These are phyloP conservation scores for Nomada goodeniana DNA, from an alignment of 2,888 invertebrate genomes.

Conservation along the genomic window DNA sequence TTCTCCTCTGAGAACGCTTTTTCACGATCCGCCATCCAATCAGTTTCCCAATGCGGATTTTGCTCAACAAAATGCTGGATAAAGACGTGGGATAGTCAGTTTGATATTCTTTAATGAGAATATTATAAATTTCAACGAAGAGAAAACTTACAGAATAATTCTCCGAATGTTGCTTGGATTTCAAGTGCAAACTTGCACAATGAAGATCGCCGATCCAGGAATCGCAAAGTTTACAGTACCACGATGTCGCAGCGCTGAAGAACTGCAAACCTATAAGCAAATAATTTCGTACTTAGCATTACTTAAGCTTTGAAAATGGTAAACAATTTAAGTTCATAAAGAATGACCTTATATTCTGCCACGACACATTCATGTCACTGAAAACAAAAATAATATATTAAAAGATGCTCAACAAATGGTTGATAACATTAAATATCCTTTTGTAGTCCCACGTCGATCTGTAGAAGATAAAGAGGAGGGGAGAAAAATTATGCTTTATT, in stretches of 20 bases:
- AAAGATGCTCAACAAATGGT: slow-evolving; percentile 68
- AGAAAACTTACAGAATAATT: slow-evolving; percentile 90
- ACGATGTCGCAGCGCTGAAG: slow-evolving; percentile 93
- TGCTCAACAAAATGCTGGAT: slow-evolving; percentile 91
- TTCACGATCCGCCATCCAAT: slow-evolving; percentile 93
- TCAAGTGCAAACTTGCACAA: slow-evolving; percentile 94
- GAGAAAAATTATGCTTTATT: slow-evolving; percentile 66
- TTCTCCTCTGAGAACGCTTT: slow-evolving; percentile 86
- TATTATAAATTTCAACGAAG: background rate
- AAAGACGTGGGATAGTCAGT: background rate
- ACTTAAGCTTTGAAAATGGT: slow-evolving; percentile 72
- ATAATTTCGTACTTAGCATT: slow-evolving; percentile 72
- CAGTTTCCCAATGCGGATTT: slow-evolving; percentile 94
- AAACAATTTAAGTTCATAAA: slow-evolving; percentile 81
- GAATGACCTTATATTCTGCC: slow-evolving; percentile 83
- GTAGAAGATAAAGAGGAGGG: slow-evolving; percentile 52
- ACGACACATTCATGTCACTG: slow-evolving; percentile 81
- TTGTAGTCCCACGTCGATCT: slow-evolving; percentile 63
- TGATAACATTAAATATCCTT: slow-evolving; percentile 66
- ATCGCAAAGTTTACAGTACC: slow-evolving; percentile 95
- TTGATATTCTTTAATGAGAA: background rate
- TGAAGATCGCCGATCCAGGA: slow-evolving; percentile 95
- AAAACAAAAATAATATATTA: slow-evolving; percentile 79
- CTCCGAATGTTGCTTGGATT: slow-evolving; percentile 91
- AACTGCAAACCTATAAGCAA: slow-evolving; percentile 91